Evolutionary conservation across 2,797 vertebrate genomes (phyloP).

Genomic region (Rhinatrema bivittatum): DNA sequence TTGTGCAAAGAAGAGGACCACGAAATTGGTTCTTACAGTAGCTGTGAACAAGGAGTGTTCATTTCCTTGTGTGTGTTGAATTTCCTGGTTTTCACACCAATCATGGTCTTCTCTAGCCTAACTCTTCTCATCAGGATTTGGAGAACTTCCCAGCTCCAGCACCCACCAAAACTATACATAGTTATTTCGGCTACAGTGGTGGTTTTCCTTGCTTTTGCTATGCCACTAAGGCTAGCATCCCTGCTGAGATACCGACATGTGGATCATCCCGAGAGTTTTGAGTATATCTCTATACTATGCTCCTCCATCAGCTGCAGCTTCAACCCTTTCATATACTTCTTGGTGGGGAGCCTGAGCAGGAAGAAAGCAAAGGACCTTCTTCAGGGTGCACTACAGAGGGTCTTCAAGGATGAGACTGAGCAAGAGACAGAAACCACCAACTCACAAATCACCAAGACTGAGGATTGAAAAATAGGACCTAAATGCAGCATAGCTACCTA

Average conservation of each 20-base stretch:
- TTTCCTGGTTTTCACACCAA: constrained; percentile 13
- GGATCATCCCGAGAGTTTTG: neutral
- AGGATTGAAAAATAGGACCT: no score
- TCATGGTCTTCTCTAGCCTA: constrained; percentile 2
- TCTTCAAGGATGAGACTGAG: neutral
- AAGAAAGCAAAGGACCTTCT: neutral
- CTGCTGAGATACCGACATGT: no score
- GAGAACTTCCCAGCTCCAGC: neutral
- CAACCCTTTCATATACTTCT: constrained; percentile 6
- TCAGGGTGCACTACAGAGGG: constrained; percentile 1
- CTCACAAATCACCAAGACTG: no score
- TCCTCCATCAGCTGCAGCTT: neutral
- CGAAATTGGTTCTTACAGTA: accelerated
- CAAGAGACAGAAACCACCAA: no score
- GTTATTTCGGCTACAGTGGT: constrained; percentile 2
- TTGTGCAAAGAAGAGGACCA: accelerated
- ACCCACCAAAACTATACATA: neutral
- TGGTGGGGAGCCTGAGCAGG: constrained; percentile 5
- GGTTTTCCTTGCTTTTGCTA: neutral
- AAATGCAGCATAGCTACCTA: no score
- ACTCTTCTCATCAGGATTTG: neutral
- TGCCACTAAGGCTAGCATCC: neutral
- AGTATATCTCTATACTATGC: neutral
- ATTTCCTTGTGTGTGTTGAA: constrained; percentile 1
- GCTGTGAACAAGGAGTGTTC: no score